Evolutionary conservation across 2,797 vertebrate genomes (phyloP).

Genomic region (Ctenopoma multispine): DNA sequence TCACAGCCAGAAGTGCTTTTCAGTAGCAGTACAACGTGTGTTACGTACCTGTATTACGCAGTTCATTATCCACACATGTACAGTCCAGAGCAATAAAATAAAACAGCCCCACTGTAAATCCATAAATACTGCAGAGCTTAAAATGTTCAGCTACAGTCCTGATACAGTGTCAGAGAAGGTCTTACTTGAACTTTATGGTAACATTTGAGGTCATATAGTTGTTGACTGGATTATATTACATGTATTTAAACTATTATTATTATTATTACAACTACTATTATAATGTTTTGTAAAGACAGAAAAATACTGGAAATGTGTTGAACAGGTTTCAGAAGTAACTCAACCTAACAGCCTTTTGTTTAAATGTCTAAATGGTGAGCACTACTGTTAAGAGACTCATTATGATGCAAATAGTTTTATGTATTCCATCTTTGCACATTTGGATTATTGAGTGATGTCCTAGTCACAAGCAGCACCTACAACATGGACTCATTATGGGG

Average conservation of each 20-base stretch:
- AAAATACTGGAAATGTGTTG: neutral
- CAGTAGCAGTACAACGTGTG: neutral
- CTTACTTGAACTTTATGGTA: no score
- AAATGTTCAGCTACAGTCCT: neutral
- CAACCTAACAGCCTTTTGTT: no score
- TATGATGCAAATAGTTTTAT: neutral
- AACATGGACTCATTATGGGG: no score
- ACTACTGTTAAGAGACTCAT: no score
- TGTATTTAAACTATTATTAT: no score
- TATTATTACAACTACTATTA: no score
- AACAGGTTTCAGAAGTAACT: no score
- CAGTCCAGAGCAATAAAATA: neutral
- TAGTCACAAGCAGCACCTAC: neutral
- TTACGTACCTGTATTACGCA: neutral
- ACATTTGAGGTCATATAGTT: no score
- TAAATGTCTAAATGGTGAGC: neutral
- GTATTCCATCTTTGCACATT: no score
- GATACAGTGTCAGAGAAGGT: neutral
- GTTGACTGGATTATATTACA: neutral
- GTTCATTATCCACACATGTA: slow-evolving; percentile 1
- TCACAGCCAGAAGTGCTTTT: neutral
- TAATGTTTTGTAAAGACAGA: no score
- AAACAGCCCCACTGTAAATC: neutral
- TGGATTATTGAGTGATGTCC: neutral
- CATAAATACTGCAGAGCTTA: neutral